A percentile compares a stretch with the other conserved stretches of the same genome.
phyloP scores from a whole-genome alignment of 2,113 vertebrate genomes.

The Channa argus region DNA sequence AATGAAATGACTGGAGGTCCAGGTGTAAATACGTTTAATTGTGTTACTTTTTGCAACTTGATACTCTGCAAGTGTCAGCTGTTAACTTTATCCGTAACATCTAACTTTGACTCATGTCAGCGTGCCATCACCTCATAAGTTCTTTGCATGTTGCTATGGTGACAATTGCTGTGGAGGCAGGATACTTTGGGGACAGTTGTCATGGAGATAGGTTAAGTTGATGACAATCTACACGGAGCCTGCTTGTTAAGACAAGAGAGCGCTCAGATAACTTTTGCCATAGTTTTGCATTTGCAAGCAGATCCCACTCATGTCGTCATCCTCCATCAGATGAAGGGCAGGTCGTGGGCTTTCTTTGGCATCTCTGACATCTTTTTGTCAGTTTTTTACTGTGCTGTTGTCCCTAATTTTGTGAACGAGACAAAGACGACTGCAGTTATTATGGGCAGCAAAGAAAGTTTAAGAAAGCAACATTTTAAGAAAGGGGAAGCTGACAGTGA shows the following conservation, averaged over 20 bases:
- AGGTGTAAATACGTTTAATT: too few relatives aligned
- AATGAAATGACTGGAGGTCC: too few relatives aligned
- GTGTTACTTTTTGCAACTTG: too few relatives aligned
- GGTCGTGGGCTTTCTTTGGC: not conserved
- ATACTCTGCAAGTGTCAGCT: not conserved
- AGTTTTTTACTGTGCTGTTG: not conserved
- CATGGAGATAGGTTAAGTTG: constrained; percentile 42
- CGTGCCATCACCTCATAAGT: constrained; percentile 8
- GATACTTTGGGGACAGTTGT: constrained; percentile 46
- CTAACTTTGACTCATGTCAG: constrained; percentile 11
- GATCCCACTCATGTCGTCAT: constrained; percentile 2
- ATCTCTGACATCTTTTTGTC: not conserved
- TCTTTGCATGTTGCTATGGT: constrained; percentile 23
- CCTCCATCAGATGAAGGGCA: not conserved
- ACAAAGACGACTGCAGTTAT: not conserved
- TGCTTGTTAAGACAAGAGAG: constrained; percentile 26
- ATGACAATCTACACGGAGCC: constrained; percentile 11
- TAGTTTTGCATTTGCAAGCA: not conserved
- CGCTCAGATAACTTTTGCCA: not conserved
- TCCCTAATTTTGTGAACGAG: not conserved
- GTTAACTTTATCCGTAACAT: not conserved
- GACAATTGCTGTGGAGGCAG: constrained; percentile 42
- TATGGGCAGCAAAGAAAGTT: not conserved
- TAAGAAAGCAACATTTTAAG: not conserved
- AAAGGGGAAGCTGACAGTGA: not conserved